Conservation (phyloP, 2,797 vertebrate genomes). For the Australoheros facetus region DNA sequence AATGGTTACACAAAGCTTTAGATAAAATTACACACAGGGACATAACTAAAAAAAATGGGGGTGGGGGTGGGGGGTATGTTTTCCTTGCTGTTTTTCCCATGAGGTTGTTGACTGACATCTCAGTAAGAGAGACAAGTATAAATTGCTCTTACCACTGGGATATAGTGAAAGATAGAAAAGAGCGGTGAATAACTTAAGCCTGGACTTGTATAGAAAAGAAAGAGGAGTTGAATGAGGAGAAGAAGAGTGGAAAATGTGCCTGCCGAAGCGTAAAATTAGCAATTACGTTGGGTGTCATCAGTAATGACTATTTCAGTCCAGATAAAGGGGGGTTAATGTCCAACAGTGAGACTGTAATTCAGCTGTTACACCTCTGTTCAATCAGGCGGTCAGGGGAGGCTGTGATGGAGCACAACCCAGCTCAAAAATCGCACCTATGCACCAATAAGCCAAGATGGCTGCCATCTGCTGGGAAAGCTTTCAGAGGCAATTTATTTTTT, state of each 20-base stretch:
- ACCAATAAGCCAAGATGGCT: conserved; percentile 87
- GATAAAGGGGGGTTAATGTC: conserved; percentile 93
- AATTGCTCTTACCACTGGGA: conserved; percentile 84
- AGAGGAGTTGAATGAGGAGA: conserved; percentile 70
- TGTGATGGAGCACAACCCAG: conserved; percentile 71
- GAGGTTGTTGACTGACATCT: conserved; percentile 76
- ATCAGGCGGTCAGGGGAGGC: conserved; percentile 79
- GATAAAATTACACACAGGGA: conserved; percentile 4
- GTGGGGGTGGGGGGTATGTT: conserved; percentile 7
- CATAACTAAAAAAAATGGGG: neutral
- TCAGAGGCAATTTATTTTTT: conserved; percentile 87
- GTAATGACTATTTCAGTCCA: conserved; percentile 96
- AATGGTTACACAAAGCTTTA: conserved; percentile 8
- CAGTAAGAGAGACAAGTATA: conserved; percentile 82
- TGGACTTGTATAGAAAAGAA: conserved; percentile 80
- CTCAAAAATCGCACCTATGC: conserved; percentile 82
- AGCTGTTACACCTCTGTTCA: conserved; percentile 92
- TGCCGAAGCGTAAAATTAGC: conserved; percentile 95
- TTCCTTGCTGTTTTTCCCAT: conserved; percentile 19
- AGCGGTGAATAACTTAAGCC: conserved; percentile 88
- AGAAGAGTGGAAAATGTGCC: conserved; percentile 90
- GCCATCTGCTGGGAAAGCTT: conserved; percentile 83
- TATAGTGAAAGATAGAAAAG: conserved; percentile 69
- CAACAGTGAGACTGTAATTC: conserved; percentile 90
- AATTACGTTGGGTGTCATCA: conserved; percentile 96